Evolutionary conservation across 2,888 invertebrate genomes (phyloP), one percentile per base, ranked within the genome.

Genomic region (Torymus tubicola): DNA sequence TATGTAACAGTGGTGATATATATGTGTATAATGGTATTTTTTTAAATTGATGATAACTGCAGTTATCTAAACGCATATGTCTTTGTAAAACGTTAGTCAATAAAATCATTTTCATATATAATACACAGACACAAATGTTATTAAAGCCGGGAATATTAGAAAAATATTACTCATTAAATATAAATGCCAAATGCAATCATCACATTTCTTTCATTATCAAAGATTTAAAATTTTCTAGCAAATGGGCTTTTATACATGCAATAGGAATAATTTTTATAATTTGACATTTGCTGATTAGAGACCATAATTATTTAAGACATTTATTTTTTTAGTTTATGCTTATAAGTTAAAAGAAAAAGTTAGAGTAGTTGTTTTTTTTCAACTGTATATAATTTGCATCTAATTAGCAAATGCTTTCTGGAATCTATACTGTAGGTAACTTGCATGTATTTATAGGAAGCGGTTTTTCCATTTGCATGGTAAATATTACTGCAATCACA

Each of bases 191-290:
- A 73, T 64, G 52, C 73, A 73, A 13, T 12, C 13, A 13, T 16
- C n/a, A n/a, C 14, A 71, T 72, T 50, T 57, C 11, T 31, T 42
- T 42, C 42, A 42, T 42, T 42, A 42, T 42, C 42, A 42, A 21
- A 50, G 16, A 12, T 2, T 50, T 57, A 55, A 65, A 57, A 55
- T 50, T 57, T 50, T 53, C 61, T 18, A 65, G 13, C 53, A 50
- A 74, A 64, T 74, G 57, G n/a, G 11, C 50, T n/a, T 64, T 73
- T 65, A 57, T 64, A 42, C 73, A 65, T 74, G 73, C 73, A 74
- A 55, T 14, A 11, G 61, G 63, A 72, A 72, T 16, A 53, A 64
- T 13, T 42, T 42, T 42, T 65, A 50, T 50, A 64, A 64, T 42
- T 65, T 16, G 55, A 3, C 31, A 13, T 64, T 18, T n/a, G 65